Base-by-base conservation (phyloP, 2,797 vertebrate species). In the Distichodus sexfasciatus region DNA sequence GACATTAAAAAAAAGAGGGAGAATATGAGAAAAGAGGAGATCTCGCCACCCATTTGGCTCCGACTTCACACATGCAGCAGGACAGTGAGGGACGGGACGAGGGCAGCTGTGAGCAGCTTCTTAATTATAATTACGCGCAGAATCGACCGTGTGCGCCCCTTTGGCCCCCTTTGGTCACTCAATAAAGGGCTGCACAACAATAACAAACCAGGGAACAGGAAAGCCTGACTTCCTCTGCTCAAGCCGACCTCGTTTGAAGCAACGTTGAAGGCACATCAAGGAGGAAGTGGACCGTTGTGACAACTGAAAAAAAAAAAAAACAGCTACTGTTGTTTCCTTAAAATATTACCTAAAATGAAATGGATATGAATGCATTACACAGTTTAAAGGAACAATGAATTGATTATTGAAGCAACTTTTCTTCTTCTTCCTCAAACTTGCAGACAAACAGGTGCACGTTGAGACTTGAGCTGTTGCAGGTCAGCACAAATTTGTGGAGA, bases 141-240 rank as follows among this genome's bases (percentile, higher is more conserved):
- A 67, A 77, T 66, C 57, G 31, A 67, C 60, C 63, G 46, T 43
- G 54, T 33, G 12, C 66, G 36, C 57, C 43, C 55, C 47, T 29
- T 35, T n/a, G 26, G 28, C 43, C 63, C 19, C 51, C 68, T 72
- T 57, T 6, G 29, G 60, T 54, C 75, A 55, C 33, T 43, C 47
- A 62, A 47, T 55, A 35, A 69, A 51, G 54, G 15, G 28, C 50
- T 62, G 66, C 2, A 19, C 44, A 66, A 65, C 72, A 72, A 66
- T 72, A 72, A 75, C 58, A 62, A 72, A 76, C 51, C 57, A 6
- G 26, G 8, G 40, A 43, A 69, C 58, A 57, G 74, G 55, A 66
- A 77, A 76, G 51, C 44, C 57, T 71, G 64, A 58, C 66, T 78
- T 79, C 76, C 77, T 81, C 60, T 69, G 60, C 61, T 36, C 40